phyloP scores from a whole-genome alignment of 1,140 invertebrate genomes.

The Cydia pomonella region DNA sequence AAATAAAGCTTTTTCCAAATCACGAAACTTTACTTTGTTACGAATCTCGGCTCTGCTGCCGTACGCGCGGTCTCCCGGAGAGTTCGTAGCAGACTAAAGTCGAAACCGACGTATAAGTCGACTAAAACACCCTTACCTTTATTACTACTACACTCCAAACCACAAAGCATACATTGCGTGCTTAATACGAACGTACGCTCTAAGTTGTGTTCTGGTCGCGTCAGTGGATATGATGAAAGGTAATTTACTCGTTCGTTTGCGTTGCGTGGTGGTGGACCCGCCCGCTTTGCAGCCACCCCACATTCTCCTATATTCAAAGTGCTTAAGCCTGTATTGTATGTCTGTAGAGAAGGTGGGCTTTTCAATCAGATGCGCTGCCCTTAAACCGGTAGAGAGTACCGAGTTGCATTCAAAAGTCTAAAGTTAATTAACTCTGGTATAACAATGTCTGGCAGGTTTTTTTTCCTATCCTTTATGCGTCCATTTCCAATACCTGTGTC shows the following conservation, averaged over 20 bases:
- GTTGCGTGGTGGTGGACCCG: slow-evolving; percentile 39
- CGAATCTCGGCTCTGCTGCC: slow-evolving; percentile 45
- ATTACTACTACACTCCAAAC: background rate
- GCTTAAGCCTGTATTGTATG: slow-evolving; percentile 67
- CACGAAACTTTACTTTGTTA: slow-evolving; percentile 61
- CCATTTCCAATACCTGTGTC: slow-evolving; percentile 46
- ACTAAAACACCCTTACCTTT: slow-evolving; percentile 10
- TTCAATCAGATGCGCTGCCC: slow-evolving; percentile 56
- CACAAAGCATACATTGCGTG: background rate
- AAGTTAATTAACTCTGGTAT: slow-evolving; percentile 43
- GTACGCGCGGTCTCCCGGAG: slow-evolving; percentile 43
- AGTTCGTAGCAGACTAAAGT: slow-evolving; percentile 52
- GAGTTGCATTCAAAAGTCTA: slow-evolving; percentile 36
- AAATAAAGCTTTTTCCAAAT: slow-evolving; percentile 42
- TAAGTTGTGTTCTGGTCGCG: background rate
- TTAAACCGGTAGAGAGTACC: slow-evolving; percentile 31
- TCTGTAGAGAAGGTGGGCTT: slow-evolving; percentile 59
- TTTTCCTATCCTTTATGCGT: slow-evolving; percentile 44
- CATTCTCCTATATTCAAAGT: slow-evolving; percentile 49
- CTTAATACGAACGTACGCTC: background rate
- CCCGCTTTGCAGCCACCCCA: slow-evolving; percentile 45
- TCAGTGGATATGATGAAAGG: background rate
- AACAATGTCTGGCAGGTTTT: background rate
- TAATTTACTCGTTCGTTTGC: background rate
- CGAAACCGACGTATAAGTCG: background rate